Base-by-base conservation (phyloP, 2,888 invertebrate genomes). In the Nymphalis c-album region DNA sequence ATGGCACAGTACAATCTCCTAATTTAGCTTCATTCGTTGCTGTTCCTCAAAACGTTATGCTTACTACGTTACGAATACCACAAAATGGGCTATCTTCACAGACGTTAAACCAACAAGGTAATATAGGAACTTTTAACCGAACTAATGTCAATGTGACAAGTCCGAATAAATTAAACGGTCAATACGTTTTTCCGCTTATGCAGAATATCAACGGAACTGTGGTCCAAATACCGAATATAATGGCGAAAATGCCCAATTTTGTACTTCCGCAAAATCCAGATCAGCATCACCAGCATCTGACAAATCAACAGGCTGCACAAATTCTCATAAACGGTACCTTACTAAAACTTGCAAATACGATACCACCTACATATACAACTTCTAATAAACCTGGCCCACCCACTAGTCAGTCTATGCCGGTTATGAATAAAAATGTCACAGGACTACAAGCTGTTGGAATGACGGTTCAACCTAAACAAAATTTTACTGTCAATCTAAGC, bases 171-270 rank as follows among this genome's bases (percentile, higher is more conserved):
- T 77, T 93, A 53, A 92, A 91, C 71, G 91, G 89, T 71, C 94
- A 84, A 80, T 94, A 93, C 78, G 93, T 94, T 72, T 92, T 94
- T 81, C 94, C 94, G 2, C 85, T 94, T 58, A 85, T 94, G 82
- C 94, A 94, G 75, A 94, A 94, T 86, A 86, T 93, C 67, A 93
- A 93, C 68, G 93, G 93, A 68, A 85, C 92, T 57, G 90, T 94
- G 70, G 93, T 94, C 74, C 94, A 94, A 87, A 91, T 94, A 86
- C 94, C 94, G 67, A 94, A 94, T 78, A 80, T 94, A 67, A 89
- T 94, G 85, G 88, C 94, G 7, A 92, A 93, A 78, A 91, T 93
- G 83, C 93, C 93, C 59, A 93, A 94, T 81, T 93, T 86, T 73
- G 87, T 92, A 65, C 85, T 92, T 73, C 92, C 92, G 53, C 87